Base-by-base conservation (phyloP, 2,113 vertebrate species). In the Brachyhypopomus gauderio region DNA sequence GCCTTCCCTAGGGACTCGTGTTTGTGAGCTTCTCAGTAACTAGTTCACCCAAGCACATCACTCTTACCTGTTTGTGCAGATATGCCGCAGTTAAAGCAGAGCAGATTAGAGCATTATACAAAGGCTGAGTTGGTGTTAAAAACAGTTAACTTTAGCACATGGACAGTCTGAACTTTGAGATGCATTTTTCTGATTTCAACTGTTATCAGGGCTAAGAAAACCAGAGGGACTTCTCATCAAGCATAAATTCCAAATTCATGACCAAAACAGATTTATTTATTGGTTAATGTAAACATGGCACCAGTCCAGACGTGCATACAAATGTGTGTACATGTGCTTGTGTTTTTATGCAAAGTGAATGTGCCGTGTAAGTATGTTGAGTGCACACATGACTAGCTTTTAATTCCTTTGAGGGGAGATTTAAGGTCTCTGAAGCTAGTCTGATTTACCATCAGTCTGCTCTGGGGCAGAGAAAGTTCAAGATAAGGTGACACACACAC, bases 401-500 rank as follows among this genome's bases (percentile, higher is more conserved):
- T 7, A 59, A 34, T 67, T 23, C 27, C 71, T 64, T 56, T 20
- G 38, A 82, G 75, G 76, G 52, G 63, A 77, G 48, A 69, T 72
- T 55, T 59, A 56, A 82, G 52, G 74, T 74, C 78, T 82, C 74
- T 80, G 60, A 82, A 14, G 34, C 52, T 27, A 14, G 56, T 81
- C 22, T 38, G 2, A 5, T 84, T 88, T 67, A 82, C 73, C 5
- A 56, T 41, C 63, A 52, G 38, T 73, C 60, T 76, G 59, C 38
- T 78, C 60, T 76, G 38, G 78, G 59, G 34, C 59, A 62, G 75
- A 76, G 30, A 86, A 81, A 36, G 69, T 22, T 17, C 30, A 48
- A 78, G 77, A 81, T 71, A 90, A 88, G 88, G 88, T 91, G 88
- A 91, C 88, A 88, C 90, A 88, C 87, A 36, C 52, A 36, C 20